Percentiles rank a stretch among this genome's conserved stretches.
Conservation (phyloP, 2,888 invertebrate genomes). For the Deladenus siricidicola region DNA sequence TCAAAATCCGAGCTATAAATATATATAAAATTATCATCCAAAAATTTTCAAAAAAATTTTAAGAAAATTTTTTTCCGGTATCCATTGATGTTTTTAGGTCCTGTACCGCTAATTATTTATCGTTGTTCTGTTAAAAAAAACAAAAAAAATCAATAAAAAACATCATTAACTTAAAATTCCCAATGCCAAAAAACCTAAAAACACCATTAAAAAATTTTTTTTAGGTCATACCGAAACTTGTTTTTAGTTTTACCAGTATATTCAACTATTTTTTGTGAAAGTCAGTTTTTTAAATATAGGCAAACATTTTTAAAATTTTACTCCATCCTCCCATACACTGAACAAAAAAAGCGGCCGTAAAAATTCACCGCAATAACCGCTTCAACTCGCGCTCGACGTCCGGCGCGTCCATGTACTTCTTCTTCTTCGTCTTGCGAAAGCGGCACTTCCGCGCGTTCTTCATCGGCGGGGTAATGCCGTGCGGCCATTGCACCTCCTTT, state of each 20-base stretch:
- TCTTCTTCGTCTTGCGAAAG: constrained; percentile 61
- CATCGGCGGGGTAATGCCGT: constrained; percentile 86
- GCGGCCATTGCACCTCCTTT: constrained; percentile 83
- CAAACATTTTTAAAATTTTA: not conserved
- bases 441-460: constrained; percentile 82
- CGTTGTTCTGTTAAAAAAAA: no score
- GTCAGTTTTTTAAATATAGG: not conserved
- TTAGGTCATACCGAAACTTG: no score
- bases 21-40: not conserved
- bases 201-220: no score
- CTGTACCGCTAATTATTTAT: no score
- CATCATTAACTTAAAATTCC: no score
- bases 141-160: no score
- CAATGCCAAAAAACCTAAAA: no score
- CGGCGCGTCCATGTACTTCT: constrained; percentile 63
- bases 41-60: constrained; percentile 8
- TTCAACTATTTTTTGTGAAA: no score
- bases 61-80: no score
- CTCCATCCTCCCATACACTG: not conserved
- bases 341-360: no score
- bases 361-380: constrained; percentile 69
- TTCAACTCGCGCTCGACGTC: constrained; percentile 83
- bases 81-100: no score
- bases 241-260: no score
- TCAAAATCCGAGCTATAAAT: constrained; percentile 41